These are phyloP conservation scores for Enteromius paludinosus DNA, from an alignment of 2,797 vertebrate species.

Conservation along the genomic window DNA sequence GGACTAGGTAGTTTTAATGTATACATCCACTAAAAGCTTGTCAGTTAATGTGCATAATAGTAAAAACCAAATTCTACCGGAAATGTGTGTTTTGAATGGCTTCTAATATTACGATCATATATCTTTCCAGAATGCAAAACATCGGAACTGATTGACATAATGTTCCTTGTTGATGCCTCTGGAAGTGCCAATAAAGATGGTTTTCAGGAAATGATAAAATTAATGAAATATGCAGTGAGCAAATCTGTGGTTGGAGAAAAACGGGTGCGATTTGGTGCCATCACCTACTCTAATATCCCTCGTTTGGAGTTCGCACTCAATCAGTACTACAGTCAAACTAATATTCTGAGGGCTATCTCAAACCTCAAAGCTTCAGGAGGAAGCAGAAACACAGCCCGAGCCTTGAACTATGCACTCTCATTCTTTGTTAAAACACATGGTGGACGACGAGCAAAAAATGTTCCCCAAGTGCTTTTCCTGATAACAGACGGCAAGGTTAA, in stretches of 20 bases:
- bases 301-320: slow-evolving; percentile 71
- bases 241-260: slow-evolving; percentile 73
- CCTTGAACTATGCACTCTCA: slow-evolving; percentile 70
- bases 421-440: slow-evolving; percentile 72
- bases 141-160: slow-evolving; percentile 81
- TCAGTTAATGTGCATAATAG: neutral
- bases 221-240: slow-evolving; percentile 77
- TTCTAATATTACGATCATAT: neutral
- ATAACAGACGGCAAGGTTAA: slow-evolving; percentile 81
- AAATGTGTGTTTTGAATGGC: neutral
- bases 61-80: neutral
- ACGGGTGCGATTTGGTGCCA: slow-evolving; percentile 77
- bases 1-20: neutral
- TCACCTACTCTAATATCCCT: slow-evolving; percentile 69
- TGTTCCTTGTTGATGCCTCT: slow-evolving; percentile 82
- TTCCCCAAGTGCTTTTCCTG: slow-evolving; percentile 80
- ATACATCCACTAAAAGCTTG: neutral
- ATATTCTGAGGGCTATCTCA: slow-evolving; percentile 70
- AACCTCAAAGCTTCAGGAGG: slow-evolving; percentile 57
- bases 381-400: slow-evolving; percentile 76
- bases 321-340: slow-evolving; percentile 59
- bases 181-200: slow-evolving; percentile 62
- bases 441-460: slow-evolving; percentile 63
- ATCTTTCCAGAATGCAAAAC: slow-evolving; percentile 77
- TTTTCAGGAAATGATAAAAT: slow-evolving; percentile 75